These are phyloP conservation scores for Anthoptus insignis DNA, from an alignment of 2,888 invertebrate species.

Conservation along the genomic window DNA sequence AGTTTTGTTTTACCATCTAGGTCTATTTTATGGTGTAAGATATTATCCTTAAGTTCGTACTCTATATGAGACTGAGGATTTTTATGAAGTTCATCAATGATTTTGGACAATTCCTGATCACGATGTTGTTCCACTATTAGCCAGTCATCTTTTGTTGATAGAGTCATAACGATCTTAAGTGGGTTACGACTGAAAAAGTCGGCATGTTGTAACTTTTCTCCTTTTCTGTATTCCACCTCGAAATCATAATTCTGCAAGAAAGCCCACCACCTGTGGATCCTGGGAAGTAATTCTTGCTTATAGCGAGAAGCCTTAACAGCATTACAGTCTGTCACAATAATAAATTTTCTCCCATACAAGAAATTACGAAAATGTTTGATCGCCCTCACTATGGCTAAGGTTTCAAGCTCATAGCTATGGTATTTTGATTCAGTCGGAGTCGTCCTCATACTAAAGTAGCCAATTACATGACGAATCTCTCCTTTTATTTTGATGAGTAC, in stretches of 20 bases:
- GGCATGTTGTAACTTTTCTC: slow-evolving; percentile 31
- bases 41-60: slow-evolving; percentile 34
- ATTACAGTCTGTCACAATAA: slow-evolving; percentile 49
- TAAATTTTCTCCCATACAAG: slow-evolving; percentile 44
- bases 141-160: slow-evolving; percentile 40
- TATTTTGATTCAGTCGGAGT: slow-evolving; percentile 40
- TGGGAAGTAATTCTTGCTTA: slow-evolving; percentile 51
- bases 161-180: slow-evolving; percentile 21
- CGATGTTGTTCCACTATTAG: slow-evolving; percentile 43
- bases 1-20: slow-evolving; percentile 23
- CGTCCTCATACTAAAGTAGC: slow-evolving; percentile 38
- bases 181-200: slow-evolving; percentile 45
- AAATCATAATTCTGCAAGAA: slow-evolving; percentile 50
- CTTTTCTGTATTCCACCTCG: slow-evolving; percentile 39
- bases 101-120: slow-evolving; percentile 38
- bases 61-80: slow-evolving; percentile 14
- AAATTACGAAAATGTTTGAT: slow-evolving; percentile 52
- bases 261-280: slow-evolving; percentile 53
- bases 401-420: slow-evolving; percentile 48
- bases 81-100: slow-evolving; percentile 31
- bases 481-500: slow-evolving; percentile 26
- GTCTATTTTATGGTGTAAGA: slow-evolving; percentile 18
- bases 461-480: slow-evolving; percentile 26
- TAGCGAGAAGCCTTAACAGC: slow-evolving; percentile 51
- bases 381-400: slow-evolving; percentile 46